Evolutionary conservation across 2,113 vertebrate genomes (phyloP), one percentile per base, ranked within the genome.

Genomic region (Emydocephalus ijimae): DNA sequence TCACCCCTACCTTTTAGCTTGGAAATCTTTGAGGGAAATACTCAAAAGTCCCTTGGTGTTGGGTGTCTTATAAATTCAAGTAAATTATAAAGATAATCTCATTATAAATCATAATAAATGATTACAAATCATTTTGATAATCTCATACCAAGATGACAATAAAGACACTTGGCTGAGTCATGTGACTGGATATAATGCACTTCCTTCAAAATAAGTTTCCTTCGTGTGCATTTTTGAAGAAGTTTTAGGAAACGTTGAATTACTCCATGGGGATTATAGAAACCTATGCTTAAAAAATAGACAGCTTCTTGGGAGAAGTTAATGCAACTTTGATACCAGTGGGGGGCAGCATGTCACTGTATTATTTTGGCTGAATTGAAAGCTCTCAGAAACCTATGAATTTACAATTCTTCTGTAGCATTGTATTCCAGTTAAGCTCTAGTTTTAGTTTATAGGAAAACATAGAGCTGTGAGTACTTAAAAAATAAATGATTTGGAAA

Each of bases 301-400:
- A 26, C 18, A 48, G 48, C 29, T 52, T 39, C 7, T 1, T 94
- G 91, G 90, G 21, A 5, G 94, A 94, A 74, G 92, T 96, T 87
- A 94, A 57, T 96, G 95, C 94, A 85, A 18, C 55, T 29, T 85
- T 61, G 74, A 90, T 94, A 69, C 97, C 98, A 94, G 59, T 90
- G 97, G 97, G 96, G 97, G 98, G 98, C 98, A 98, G 97, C 97
- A 97, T 45, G 57, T 95, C 94, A 97, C 94, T 92, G 14, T 96
- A 92, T 3, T 59, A 3, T 2, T 29, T 11, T 89, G 93, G 0
- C 0, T 91, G 81, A 0, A 8, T 87, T 34, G 48, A 87, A 94
- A 55, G 21, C 52, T 89, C 85, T 0, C 52, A 0, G n/a, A 54
- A 85, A 95, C 5, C 43, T 23, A 0, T 57, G 55, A 91, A 90